Conservation (phyloP, 1,140 invertebrate genomes). For the Leptonema lineaticorne region DNA sequence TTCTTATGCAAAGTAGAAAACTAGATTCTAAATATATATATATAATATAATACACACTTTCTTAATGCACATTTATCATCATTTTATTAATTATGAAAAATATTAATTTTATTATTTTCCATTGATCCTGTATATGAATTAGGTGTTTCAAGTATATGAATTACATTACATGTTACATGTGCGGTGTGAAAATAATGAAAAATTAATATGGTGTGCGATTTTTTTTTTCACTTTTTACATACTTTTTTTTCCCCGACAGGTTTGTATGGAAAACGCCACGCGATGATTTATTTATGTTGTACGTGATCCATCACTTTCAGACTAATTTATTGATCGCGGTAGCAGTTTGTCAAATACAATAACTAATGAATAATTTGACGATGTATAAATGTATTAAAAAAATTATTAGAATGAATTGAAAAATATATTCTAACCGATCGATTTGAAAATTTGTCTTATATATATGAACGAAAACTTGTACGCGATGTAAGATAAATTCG, state of each 20-base stretch:
- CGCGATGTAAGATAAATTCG: no score
- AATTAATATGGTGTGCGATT: background rate
- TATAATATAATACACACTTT: no score
- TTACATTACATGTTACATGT: no score
- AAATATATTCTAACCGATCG: background rate
- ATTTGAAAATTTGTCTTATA: background rate
- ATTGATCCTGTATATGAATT: no score
- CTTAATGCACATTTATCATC: no score
- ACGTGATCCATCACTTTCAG: constrained; percentile 17
- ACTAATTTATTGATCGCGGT: constrained; percentile 17
- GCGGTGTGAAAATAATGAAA: background rate
- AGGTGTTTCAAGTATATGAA: no score
- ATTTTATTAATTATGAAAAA: no score
- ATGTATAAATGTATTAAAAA: no score
- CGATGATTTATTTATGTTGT: constrained; percentile 13
- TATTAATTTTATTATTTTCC: no score
- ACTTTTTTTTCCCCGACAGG: no score
- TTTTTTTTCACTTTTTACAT: background rate
- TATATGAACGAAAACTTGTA: background rate
- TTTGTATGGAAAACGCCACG: constrained; percentile 12
- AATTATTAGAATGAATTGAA: constrained; percentile 5
- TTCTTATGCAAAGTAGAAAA: no score
- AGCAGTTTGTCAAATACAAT: constrained; percentile 14
- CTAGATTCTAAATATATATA: no score
- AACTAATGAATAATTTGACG: constrained; percentile 12